phyloP scores from a whole-genome alignment of 2,888 invertebrate species.

The Microplitis manilae region DNA sequence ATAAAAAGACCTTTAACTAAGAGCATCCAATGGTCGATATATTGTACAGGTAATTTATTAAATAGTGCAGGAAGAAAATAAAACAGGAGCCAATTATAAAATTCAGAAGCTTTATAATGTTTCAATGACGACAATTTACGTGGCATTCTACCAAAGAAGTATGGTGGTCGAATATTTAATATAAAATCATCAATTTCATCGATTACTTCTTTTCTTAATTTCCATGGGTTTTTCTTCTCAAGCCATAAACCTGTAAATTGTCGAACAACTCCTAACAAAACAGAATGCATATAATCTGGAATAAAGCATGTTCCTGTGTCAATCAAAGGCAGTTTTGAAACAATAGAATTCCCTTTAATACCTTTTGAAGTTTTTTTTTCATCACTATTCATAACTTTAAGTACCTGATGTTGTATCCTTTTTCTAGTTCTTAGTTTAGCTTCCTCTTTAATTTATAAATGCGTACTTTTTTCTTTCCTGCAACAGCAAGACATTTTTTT shows the following conservation, averaged over 20 bases:
- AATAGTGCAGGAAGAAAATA: slow-evolving; percentile 45
- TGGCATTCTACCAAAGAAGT: no score
- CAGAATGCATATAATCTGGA: slow-evolving; percentile 46
- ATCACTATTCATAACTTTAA: slow-evolving; percentile 6
- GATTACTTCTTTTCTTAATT: slow-evolving; percentile 31
- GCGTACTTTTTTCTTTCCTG: background rate
- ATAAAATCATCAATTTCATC: slow-evolving; percentile 34
- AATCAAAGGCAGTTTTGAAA: slow-evolving; percentile 39
- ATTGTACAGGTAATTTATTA: slow-evolving; percentile 40
- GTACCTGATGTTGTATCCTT: slow-evolving; percentile 37
- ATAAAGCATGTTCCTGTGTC: slow-evolving; percentile 40
- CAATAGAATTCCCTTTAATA: slow-evolving; percentile 41
- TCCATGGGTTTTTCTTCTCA: slow-evolving; percentile 33
- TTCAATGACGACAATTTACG: no score
- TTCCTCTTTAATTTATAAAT: slow-evolving; percentile 26
- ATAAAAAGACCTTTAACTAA: slow-evolving; percentile 43
- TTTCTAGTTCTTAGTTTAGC: slow-evolving; percentile 22
- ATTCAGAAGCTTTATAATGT: slow-evolving; percentile 46
- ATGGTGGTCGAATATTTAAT: background rate
- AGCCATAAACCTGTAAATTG: slow-evolving; percentile 39
- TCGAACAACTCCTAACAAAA: slow-evolving; percentile 38
- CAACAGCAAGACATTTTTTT: background rate
- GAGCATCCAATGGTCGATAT: slow-evolving; percentile 33
- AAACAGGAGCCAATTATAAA: slow-evolving; percentile 45
- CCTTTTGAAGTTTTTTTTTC: slow-evolving; percentile 26